Base-by-base conservation (phyloP, 2,797 vertebrate genomes). In the Myotis planiceps region DNA sequence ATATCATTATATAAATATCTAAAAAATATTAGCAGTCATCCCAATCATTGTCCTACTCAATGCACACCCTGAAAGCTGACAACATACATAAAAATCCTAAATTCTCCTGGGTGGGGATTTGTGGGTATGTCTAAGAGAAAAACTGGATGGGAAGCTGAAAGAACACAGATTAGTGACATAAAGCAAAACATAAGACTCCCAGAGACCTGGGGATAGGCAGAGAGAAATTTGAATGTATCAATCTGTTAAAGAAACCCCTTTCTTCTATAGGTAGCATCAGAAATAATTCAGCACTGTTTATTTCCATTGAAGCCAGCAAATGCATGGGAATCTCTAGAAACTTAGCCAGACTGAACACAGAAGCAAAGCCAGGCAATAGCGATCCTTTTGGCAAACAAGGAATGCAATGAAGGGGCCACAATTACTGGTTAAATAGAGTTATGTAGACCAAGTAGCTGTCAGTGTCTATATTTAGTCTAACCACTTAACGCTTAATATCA, bases 401-500 rank as follows among this genome's bases (percentile, higher is more conserved):
- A 92, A 63, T 10, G 12, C 18, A 94, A 72, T 27, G 23, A 85
- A 92, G 34, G 21, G n/a, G 6, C 9, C 27, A 23, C 4, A 37
- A 49, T 45, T 78, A 6, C 13, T 42, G 5, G 10, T 66, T 83
- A 85, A 47, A 89, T 47, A 82, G n/a, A 14, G 23, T 79, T 83
- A 39, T 3, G 49, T 10, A 84, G 19, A 86, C 29, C 42, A 79
- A 75, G 12, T 34, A 58, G 14, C 63, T 74, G 32, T 58, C 76
- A 60, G 19, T 93, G 19, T 93, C 88, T 87, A 9, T 47, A 84
- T 63, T n/a, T n/a, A 86, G 32, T 65, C 42, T 89, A 93, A 74
- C n/a, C 55, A 86, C 49, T 94, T 86, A 89, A 58, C 92, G 84
- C n/a, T 93, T 96, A 95, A 95, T 92, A 79, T 39, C 80, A 79